A percentile compares a stretch with the other conserved stretches of the same genome.
These are phyloP conservation scores for Linnaemya tessellans DNA, from an alignment of 2,888 invertebrate genomes.

Conservation along the genomic window DNA sequence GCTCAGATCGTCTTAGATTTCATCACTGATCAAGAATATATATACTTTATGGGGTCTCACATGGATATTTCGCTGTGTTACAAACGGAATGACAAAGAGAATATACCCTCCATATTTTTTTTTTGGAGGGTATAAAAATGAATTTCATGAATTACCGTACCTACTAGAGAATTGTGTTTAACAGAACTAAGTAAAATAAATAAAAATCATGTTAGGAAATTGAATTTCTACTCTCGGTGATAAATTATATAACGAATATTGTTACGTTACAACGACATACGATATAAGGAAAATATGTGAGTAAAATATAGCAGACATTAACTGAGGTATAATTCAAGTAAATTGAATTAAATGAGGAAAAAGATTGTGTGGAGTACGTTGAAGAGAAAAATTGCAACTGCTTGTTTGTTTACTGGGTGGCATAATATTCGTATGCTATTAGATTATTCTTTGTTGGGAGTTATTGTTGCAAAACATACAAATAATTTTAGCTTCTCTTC, in stretches of 20 bases:
- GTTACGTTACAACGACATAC: constrained; percentile 12
- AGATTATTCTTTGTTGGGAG: background rate
- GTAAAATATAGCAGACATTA: background rate
- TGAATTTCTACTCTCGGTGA: constrained; percentile 61
- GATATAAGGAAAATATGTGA: background rate
- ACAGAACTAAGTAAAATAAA: constrained; percentile 41
- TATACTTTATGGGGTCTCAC: no score
- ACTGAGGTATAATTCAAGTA: background rate
- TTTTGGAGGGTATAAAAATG: no score
- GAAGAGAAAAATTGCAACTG: background rate
- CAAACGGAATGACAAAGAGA: no score
- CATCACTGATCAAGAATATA: no score
- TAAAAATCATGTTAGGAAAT: constrained; percentile 66
- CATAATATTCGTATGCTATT: background rate
- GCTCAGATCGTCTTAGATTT: no score
- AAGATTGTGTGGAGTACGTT: constrained; percentile 16
- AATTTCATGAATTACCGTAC: constrained; percentile 17
- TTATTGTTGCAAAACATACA: no score
- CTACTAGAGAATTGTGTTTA: constrained; percentile 11
- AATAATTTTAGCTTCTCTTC: no score
- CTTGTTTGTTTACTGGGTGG: background rate
- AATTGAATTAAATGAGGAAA: constrained; percentile 40
- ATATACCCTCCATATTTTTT: no score
- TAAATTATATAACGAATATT: constrained; percentile 60
- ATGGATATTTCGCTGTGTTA: no score